These are phyloP conservation scores for Oryzias celebensis DNA, from an alignment of 2,113 vertebrate species.

Conservation along the genomic window DNA sequence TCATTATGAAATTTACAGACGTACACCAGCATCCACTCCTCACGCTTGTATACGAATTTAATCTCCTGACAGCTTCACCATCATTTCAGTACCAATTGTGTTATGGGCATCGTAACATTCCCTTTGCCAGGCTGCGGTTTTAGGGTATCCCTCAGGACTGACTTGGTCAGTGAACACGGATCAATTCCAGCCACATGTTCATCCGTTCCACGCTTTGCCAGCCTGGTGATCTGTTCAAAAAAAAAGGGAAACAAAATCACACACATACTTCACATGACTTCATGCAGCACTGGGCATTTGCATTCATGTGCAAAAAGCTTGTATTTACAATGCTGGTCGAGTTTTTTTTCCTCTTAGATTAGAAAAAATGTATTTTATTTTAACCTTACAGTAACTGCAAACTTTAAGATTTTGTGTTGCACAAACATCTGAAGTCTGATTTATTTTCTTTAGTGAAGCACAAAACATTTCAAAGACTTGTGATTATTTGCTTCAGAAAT, in stretches of 20 bases:
- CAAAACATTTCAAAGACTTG: not conserved
- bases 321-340: too few species aligned
- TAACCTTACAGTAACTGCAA: not conserved
- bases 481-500: too few species aligned
- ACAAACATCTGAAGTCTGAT: not conserved
- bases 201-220: slow-evolving; percentile 72
- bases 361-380: not conserved
- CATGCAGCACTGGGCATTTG: slow-evolving; percentile 31
- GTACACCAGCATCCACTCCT: not conserved
- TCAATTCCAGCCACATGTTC: slow-evolving; percentile 62
- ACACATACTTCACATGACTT: slow-evolving; percentile 28
- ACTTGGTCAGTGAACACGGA: slow-evolving; percentile 50
- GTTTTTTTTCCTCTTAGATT: too few species aligned
- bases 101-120: slow-evolving; percentile 14
- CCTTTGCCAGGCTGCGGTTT: slow-evolving; percentile 15
- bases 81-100: not conserved
- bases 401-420: not conserved
- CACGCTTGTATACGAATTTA: not conserved
- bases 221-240: slow-evolving; percentile 75
- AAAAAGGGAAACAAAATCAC: slow-evolving; percentile 18
- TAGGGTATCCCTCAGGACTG: slow-evolving; percentile 45
- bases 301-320: not conserved
- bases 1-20: not conserved
- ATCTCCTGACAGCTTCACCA: not conserved
- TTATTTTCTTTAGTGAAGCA: not conserved